Conservation (phyloP, 2,888 invertebrate species). For the Calliphora vomitoria region DNA sequence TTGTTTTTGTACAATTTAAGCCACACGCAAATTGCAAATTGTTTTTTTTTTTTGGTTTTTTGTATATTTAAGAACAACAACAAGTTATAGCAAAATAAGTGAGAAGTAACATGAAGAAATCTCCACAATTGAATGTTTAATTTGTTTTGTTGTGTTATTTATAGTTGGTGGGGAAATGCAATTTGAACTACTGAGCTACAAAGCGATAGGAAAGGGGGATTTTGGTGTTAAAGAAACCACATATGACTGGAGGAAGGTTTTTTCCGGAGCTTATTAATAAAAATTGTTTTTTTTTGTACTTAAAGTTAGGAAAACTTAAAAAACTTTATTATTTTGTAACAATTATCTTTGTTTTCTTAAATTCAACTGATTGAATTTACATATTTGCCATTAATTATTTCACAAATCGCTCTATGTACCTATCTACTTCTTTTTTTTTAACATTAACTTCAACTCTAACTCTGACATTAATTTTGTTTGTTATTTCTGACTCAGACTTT, state of each 20-base stretch:
- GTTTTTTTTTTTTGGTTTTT: background rate
- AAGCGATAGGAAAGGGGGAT: background rate
- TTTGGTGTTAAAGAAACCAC: background rate
- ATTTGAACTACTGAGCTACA: background rate
- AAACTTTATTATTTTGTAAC: too few species aligned
- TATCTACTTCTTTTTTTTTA: background rate
- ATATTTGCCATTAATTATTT: background rate
- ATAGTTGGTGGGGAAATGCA: background rate
- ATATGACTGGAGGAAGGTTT: too few species aligned
- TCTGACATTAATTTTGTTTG: slow-evolving; percentile 2
- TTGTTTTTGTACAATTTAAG: slow-evolving; percentile 24
- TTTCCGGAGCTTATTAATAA: too few species aligned
- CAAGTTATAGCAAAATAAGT: background rate
- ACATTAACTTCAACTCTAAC: background rate
- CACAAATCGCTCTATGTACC: background rate
- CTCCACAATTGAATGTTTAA: background rate
- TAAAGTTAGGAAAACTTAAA: too few species aligned
- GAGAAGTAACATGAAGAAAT: slow-evolving; percentile 13
- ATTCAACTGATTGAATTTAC: background rate
- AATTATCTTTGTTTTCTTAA: too few species aligned
- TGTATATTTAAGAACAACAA: slow-evolving; percentile 1
- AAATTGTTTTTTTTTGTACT: too few species aligned
- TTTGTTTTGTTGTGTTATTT: background rate
- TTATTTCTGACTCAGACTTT: background rate
- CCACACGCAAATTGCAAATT: slow-evolving; percentile 19